These are phyloP conservation scores for Automeris io DNA, from an alignment of 2,888 invertebrate genomes.

Conservation along the genomic window DNA sequence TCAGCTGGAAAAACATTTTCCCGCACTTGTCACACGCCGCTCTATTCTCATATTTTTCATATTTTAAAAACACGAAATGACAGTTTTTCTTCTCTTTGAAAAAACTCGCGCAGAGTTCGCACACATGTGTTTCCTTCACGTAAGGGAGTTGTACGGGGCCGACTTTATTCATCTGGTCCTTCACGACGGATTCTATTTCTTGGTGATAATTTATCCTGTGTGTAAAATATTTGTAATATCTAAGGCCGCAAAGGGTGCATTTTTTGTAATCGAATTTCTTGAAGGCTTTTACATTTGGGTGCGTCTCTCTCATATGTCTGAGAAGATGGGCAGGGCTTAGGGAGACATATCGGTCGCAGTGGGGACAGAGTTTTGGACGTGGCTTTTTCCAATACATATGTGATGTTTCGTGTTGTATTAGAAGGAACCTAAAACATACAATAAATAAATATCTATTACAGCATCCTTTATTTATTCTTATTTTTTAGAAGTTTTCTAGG, in stretches of 20 bases:
- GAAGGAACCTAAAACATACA: constrained; percentile 33
- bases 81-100: neutral
- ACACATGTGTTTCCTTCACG: neutral
- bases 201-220: neutral
- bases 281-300: neutral
- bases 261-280: no score
- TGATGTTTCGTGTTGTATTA: constrained; percentile 29
- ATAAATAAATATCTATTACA: no score
- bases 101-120: neutral
- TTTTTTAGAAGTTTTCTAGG: no score
- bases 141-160: no score
- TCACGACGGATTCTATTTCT: neutral
- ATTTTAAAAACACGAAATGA: neutral
- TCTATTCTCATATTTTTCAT: neutral
- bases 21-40: constrained; percentile 6
- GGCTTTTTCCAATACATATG: constrained; percentile 20
- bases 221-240: neutral
- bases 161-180: no score
- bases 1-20: constrained; percentile 19
- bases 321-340: neutral
- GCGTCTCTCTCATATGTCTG: neutral
- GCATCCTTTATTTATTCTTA: no score
- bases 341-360: constrained; percentile 1
- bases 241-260: neutral
- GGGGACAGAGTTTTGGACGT: neutral